Base-by-base conservation (phyloP, 23 tunicate genomes). In the Diplosoma virens region DNA sequence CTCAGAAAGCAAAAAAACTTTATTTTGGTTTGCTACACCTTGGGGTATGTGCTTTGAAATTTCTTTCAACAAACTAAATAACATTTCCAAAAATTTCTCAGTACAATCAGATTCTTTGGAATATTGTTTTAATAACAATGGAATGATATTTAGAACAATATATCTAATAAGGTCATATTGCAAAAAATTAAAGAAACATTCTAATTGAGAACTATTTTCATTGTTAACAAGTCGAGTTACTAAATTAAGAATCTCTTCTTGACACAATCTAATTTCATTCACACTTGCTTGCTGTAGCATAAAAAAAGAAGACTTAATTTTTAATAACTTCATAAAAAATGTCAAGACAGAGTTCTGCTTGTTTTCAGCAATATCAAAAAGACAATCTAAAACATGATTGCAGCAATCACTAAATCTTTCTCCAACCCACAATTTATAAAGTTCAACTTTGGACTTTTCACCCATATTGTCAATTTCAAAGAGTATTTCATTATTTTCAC, bases 381-480 rank as follows among this genome's bases (percentile, higher is more conserved):
- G 30, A 29, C 71, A 70, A 9, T 29, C 5, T 17, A 81, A 29
- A 14, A 58, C 26, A 1, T 37, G 26, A 31, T 6, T 3, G 1
- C 37, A 81, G 23, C 68, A 71, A 11, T 71, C 78, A 37, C 41
- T 25, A 33, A 61, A 73, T 25, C 58, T 37, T 48, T 82, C 87
- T 33, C 56, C 56, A 24, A 73, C 52, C 87, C 87, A 82, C 25
- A 50, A 18, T 25, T 66, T 63, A 36, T 61, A 82, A 7, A 52
- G 23, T 1, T 61, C 34, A 1, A 37, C 67, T 1, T 31, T 47
- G 5, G 75, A 47, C 54, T 34, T 36, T n/a, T 63, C 72, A 3
- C 22, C 2, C 16, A 32, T 48, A 1, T 46, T 1, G 41, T 36
- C 25, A 21, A 48, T 17, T 47, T 66, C 66, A 60, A 66, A 72